A percentile compares a stretch with the other conserved stretches of the same genome.
phyloP scores from a whole-genome alignment of 2,888 invertebrate species.

The Glyphotaelius pellucidus region DNA sequence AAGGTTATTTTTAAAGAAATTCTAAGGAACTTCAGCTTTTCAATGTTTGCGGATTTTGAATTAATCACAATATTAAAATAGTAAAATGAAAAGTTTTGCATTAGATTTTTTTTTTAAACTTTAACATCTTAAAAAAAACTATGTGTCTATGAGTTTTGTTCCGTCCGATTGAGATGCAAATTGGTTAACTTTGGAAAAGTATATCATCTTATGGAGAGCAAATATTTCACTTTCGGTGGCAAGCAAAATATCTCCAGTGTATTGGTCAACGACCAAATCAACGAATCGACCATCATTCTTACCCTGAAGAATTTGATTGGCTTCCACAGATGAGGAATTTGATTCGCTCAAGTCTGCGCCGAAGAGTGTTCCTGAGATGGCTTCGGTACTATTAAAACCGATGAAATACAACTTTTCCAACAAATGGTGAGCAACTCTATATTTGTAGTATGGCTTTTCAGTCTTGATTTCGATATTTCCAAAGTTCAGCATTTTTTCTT shows the following conservation, averaged over 20 bases:
- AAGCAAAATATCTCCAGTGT: background rate
- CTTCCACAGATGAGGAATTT: background rate
- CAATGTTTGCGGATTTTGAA: too few relatives aligned
- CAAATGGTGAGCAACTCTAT: constrained; percentile 23
- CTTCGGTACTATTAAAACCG: background rate
- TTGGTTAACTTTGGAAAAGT: background rate
- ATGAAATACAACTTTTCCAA: constrained; percentile 17
- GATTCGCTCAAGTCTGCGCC: background rate
- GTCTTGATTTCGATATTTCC: constrained; percentile 10
- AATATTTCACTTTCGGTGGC: background rate
- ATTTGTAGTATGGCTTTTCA: background rate
- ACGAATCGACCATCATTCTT: background rate
- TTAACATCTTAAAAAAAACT: background rate
- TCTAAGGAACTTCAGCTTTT: too few relatives aligned
- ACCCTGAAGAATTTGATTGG: background rate
- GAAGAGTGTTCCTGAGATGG: background rate
- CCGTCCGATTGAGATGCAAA: background rate
- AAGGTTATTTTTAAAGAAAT: too few relatives aligned
- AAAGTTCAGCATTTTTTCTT: background rate
- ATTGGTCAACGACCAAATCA: background rate
- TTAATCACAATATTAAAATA: too few relatives aligned
- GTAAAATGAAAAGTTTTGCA: too few relatives aligned
- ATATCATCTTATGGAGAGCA: background rate
- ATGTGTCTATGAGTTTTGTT: background rate
- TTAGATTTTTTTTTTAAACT: too few relatives aligned